phyloP scores from a whole-genome alignment of 2,888 invertebrate species.

The Acleris sparsana region DNA sequence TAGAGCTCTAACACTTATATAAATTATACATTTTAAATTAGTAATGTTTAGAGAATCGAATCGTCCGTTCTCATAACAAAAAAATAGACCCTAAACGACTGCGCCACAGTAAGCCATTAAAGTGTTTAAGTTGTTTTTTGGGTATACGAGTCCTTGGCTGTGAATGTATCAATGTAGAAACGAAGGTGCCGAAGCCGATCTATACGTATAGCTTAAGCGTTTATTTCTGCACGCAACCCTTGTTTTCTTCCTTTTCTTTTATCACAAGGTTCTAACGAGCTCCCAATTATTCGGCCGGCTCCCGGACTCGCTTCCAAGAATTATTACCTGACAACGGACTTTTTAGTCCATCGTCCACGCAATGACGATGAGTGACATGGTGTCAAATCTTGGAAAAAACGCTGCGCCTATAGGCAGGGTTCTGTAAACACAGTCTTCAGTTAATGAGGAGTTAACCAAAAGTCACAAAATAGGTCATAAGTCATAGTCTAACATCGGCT shows the following conservation, averaged over 20 bases:
- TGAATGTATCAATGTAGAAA: background rate
- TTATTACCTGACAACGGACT: conserved; percentile 11
- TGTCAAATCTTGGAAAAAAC: background rate
- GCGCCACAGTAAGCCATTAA: too few species aligned
- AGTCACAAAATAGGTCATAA: too few species aligned
- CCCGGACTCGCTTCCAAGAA: conserved; percentile 14
- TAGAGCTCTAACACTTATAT: too few species aligned
- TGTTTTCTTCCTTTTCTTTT: conserved; percentile 17
- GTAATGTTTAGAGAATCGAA: too few species aligned
- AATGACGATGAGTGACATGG: conserved; percentile 5
- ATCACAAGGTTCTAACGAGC: conserved; percentile 15
- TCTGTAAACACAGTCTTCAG: too few species aligned
- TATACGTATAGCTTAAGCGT: background rate
- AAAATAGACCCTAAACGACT: too few species aligned
- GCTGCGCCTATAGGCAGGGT: background rate
- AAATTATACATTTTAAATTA: too few species aligned
- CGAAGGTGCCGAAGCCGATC: background rate
- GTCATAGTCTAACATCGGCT: too few species aligned
- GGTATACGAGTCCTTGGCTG: too few species aligned
- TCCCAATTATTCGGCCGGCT: conserved; percentile 18
- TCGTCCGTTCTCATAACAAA: too few species aligned
- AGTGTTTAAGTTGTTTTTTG: too few species aligned
- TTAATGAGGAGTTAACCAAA: too few species aligned
- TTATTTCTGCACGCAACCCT: conserved; percentile 6
- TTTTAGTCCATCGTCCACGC: background rate